Conservation (phyloP, 2,888 invertebrate genomes). For the Dynastes maya region DNA sequence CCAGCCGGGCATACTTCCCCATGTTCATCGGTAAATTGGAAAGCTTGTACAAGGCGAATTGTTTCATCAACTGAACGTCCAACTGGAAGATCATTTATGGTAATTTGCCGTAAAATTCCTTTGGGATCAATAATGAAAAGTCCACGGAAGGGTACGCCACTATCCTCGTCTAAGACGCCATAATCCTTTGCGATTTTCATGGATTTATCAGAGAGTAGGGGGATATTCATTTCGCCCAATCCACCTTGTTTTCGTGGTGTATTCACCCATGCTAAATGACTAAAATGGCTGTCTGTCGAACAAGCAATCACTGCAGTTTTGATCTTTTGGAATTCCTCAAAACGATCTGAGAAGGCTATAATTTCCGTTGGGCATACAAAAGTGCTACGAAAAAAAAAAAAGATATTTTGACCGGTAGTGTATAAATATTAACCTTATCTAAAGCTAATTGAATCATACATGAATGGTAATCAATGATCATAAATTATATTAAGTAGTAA, state of each 20-base stretch:
- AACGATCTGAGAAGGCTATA: slow-evolving; percentile 96
- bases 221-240: slow-evolving; percentile 94
- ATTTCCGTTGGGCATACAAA: slow-evolving; percentile 96
- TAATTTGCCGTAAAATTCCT: slow-evolving; percentile 93
- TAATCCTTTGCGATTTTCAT: slow-evolving; percentile 89
- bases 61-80: slow-evolving; percentile 95
- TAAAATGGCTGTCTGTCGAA: slow-evolving; percentile 97
- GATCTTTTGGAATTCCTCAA: slow-evolving; percentile 86
- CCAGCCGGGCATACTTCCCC: slow-evolving; percentile 97
- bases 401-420: too few species aligned
- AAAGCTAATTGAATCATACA: too few species aligned
- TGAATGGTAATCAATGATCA: too few species aligned
- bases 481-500: too few species aligned
- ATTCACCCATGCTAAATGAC: slow-evolving; percentile 97
- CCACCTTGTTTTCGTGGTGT: slow-evolving; percentile 96
- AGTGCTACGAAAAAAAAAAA: slow-evolving; percentile 68
- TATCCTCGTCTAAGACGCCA: slow-evolving; percentile 92
- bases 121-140: slow-evolving; percentile 94
- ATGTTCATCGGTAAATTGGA: slow-evolving; percentile 95
- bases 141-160: slow-evolving; percentile 94
- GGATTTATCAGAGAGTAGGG: slow-evolving; percentile 94
- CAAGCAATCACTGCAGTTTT: slow-evolving; percentile 91
- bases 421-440: neutral
- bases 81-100: slow-evolving; percentile 97
- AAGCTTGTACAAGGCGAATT: slow-evolving; percentile 94